Base-by-base conservation (phyloP, 2,113 vertebrate genomes). In the Notarius quadriscutis region DNA sequence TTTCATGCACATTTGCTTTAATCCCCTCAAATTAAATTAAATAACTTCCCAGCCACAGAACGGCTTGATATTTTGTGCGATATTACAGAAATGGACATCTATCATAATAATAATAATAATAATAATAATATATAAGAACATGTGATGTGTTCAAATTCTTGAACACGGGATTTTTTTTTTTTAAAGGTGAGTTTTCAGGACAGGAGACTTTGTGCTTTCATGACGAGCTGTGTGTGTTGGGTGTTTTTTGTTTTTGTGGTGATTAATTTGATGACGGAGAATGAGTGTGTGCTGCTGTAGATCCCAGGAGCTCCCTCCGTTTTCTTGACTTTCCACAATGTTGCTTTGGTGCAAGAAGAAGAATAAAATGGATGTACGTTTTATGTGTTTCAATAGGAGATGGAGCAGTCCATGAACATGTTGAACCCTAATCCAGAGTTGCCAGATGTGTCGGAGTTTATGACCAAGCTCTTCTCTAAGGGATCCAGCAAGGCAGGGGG, bases 361-460 rank as follows among this genome's bases (percentile, higher is more conserved):
- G 3, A 57, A 79, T 9, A 57, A 81, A 41, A 41, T 9, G 2
- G 50, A 78, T 74, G 14, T 74, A 74, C 14, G 41, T 5, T 41
- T 20, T 48, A 1, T 22, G 2, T 22, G 4, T 79, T 48, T 7
- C 50, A 1, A 25, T 94, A 99, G 98, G 98, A 99, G 95, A 99
- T 99, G 97, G 98, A 99, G 87, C 98, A 99, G 92, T 99, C 98
- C 77, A 99, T 99, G 98, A 99, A 99, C 93, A 99, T 99, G 98
- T 92, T 99, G 93, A 99, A 98, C 94, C 98, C 98, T 89, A 99
- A 99, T 95, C 98, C 98, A 0, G 98, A 99, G 89, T 95, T 99
- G 60, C 98, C 98, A 48, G 98, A 99, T 89, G 98, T 99, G 81
- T 99, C 98, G 4, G 98, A 99, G 92, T 98, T 99, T 90, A 99